Percentiles rank a stretch among this genome's conserved stretches.
Conservation (phyloP, 2,113 vertebrate species). For the Indri indri region DNA sequence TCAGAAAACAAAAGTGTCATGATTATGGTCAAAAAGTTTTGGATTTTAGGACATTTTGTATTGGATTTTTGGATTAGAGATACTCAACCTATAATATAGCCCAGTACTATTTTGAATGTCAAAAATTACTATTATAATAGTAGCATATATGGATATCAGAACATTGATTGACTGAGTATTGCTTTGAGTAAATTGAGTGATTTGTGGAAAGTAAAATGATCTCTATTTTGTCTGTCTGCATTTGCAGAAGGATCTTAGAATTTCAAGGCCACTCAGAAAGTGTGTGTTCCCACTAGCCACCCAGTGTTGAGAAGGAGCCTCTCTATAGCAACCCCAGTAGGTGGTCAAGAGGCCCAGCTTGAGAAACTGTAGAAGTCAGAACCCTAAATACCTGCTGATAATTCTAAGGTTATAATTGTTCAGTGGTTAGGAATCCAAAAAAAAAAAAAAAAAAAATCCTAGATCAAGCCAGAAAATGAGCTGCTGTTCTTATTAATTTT, state of each 20-base stretch:
- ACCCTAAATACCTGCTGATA: neutral
- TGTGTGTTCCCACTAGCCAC: too few relatives aligned
- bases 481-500: neutral
- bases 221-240: neutral
- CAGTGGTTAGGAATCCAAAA: neutral
- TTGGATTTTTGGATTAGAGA: neutral
- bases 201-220: conserved; percentile 39
- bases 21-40: neutral
- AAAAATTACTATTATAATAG: neutral
- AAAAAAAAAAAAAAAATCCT: neutral
- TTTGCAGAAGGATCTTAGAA: neutral
- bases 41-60: neutral
- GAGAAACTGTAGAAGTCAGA: neutral
- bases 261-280: neutral
- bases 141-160: neutral
- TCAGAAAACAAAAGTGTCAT: neutral
- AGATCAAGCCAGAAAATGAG: neutral
- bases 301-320: neutral
- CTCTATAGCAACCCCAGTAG: neutral
- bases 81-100: neutral
- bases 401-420: neutral
- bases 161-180: neutral
- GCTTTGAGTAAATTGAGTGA: neutral
- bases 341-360: neutral
- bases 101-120: neutral